These are phyloP conservation scores for Hippoglossus hippoglossus DNA, from an alignment of 2,797 vertebrate species.

Conservation along the genomic window DNA sequence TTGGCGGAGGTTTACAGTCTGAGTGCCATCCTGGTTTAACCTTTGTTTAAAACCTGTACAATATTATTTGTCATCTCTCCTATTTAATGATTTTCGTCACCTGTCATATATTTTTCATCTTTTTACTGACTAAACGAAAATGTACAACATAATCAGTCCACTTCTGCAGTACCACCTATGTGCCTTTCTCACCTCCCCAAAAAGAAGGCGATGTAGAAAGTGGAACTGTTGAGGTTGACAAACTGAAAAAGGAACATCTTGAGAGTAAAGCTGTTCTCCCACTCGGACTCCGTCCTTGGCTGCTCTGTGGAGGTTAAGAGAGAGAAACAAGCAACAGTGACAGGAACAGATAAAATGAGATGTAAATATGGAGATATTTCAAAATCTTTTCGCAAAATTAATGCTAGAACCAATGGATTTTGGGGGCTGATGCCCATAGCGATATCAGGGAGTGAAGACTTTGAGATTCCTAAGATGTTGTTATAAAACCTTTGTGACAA, in stretches of 20 bases:
- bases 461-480: too few species aligned
- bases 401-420: background rate
- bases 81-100: background rate
- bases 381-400: background rate
- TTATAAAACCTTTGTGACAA: too few species aligned
- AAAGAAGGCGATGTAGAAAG: constrained; percentile 97
- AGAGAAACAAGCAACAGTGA: background rate
- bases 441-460: too few species aligned
- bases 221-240: constrained; percentile 96
- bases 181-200: constrained; percentile 89
- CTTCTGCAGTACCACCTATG: background rate
- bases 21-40: too few species aligned
- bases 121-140: background rate
- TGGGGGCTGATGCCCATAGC: too few species aligned
- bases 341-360: background rate
- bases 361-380: background rate
- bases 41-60: too few species aligned
- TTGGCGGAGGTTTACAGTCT: too few species aligned
- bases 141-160: background rate
- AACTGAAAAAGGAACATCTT: constrained; percentile 99
- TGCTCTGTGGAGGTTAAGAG: constrained; percentile 86
- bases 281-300: constrained; percentile 94
- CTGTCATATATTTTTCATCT: background rate
- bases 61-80: too few species aligned
- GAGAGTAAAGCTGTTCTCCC: constrained; percentile 97